These are phyloP conservation scores for Girardinichthys multiradiatus DNA, from an alignment of 2,113 vertebrate genomes.

Conservation along the genomic window DNA sequence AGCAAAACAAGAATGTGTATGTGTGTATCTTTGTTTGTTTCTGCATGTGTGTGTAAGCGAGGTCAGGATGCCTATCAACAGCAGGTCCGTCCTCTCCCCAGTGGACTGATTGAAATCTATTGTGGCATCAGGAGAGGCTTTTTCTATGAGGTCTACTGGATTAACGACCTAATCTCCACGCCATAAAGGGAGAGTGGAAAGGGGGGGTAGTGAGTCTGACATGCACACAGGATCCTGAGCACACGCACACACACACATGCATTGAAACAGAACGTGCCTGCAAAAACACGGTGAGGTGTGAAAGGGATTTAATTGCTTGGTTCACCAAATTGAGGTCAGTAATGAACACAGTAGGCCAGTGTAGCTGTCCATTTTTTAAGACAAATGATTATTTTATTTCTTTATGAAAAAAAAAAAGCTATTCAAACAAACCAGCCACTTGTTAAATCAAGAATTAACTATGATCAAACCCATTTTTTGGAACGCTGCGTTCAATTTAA, in stretches of 20 bases:
- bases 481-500: background rate
- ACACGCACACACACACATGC: conserved; percentile 18
- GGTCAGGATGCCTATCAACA: conserved; percentile 54
- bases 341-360: conserved; percentile 23
- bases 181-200: conserved; percentile 61
- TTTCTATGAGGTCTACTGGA: conserved; percentile 69
- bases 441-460: background rate
- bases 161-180: conserved; percentile 72
- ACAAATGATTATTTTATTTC: background rate
- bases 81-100: conserved; percentile 61
- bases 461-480: background rate
- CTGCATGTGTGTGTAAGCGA: conserved; percentile 18
- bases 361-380: background rate
- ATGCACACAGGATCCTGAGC: conserved; percentile 26
- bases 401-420: background rate
- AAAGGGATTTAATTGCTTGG: conserved; percentile 33
- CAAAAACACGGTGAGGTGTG: conserved; percentile 48
- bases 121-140: conserved; percentile 69
- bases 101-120: conserved; percentile 63
- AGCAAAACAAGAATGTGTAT: conserved; percentile 2
- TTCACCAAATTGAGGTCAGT: conserved; percentile 53
- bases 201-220: conserved; percentile 23
- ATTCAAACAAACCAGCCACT: background rate
- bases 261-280: conserved; percentile 20
- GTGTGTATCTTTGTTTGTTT: conserved; percentile 13